Evolutionary conservation across 2,113 vertebrate species (phyloP), one percentile per base, ranked within the genome.

Genomic region (Malurus alboscapulatus): DNA sequence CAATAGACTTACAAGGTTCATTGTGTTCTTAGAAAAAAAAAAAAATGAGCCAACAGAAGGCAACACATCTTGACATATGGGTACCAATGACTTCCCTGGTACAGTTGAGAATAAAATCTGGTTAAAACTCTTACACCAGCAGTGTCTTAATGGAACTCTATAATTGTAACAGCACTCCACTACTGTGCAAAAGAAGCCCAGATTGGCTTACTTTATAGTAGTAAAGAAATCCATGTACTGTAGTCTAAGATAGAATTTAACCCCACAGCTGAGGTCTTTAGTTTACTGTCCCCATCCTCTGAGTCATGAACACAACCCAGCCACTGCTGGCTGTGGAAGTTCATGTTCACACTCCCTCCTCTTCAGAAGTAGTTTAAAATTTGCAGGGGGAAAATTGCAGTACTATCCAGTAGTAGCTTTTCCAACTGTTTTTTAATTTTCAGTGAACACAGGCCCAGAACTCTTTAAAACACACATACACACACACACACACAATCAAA

Each of bases 31-130:
- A 63, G n/a, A 53, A 87, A 83, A 78, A 53, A 87, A 83, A 78
- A 65, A 65, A 87, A 83, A 88, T 4, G 51, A 95, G 82, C 87
- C 91, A 85, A 71, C 59, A 47, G 74, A 79, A 76, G 94, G 87
- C 91, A 92, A 66, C 68, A 75, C 58, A 38, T 38, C n/a, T 65
- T 69, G 83, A 78, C 59, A 65, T 7, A 42, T 16, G 22, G 36
- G 57, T 63, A 83, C 51, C 32, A 4, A 1, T 25, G 50, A 10
- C 55, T 27, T 8, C 8, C 51, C n/a, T 42, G 84, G 84, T 74
- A 77, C 68, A 45, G 65, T 0, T 38, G 32, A 57, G 58, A 95
- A 53, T 27, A 54, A 82, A 82, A 75, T n/a, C 58, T 85, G 51
- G 42, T 72, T 68, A 5, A 38, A 87, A 57, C 34, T 50, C 38